phyloP scores from a whole-genome alignment of 1,140 invertebrate genomes.

The Pogonus chalceus region DNA sequence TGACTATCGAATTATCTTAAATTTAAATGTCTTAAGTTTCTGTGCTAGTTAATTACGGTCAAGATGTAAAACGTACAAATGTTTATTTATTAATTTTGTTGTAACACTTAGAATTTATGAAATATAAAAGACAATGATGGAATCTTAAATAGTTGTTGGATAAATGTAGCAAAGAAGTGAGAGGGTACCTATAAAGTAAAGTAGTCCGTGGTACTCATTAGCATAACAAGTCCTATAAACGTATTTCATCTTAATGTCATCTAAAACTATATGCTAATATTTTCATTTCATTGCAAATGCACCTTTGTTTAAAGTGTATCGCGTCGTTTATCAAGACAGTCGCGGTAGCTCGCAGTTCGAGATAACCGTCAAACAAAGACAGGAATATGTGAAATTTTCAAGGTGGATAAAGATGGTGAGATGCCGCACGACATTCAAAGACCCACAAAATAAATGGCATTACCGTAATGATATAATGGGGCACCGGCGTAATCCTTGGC shows the following conservation, averaged over 20 bases:
- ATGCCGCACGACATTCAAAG: neutral
- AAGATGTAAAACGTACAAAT: too few relatives aligned
- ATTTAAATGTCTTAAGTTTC: too few relatives aligned
- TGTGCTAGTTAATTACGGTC: too few relatives aligned
- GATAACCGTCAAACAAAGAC: neutral
- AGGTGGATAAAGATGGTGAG: neutral
- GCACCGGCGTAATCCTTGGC: neutral
- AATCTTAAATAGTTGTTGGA: too few relatives aligned
- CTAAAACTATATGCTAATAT: conserved; percentile 36
- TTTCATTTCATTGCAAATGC: conserved; percentile 30
- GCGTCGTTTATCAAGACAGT: conserved; percentile 20
- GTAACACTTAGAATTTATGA: too few relatives aligned
- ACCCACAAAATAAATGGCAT: conserved; percentile 1
- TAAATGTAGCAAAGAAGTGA: too few relatives aligned
- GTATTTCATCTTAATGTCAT: conserved; percentile 36
- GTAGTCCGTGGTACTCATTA: conserved; percentile 25
- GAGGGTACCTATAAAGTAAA: too few relatives aligned
- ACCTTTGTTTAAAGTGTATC: conserved; percentile 30
- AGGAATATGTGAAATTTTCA: neutral
- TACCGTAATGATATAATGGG: conserved; percentile 6
- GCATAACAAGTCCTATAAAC: conserved; percentile 33
- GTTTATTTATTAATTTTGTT: too few relatives aligned
- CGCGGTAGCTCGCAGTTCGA: conserved; percentile 11
- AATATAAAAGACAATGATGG: too few relatives aligned
- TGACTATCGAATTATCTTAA: too few relatives aligned